Evolutionary conservation across 2,888 invertebrate genomes (phyloP).

Genomic region (Agrilus cyanescens): DNA sequence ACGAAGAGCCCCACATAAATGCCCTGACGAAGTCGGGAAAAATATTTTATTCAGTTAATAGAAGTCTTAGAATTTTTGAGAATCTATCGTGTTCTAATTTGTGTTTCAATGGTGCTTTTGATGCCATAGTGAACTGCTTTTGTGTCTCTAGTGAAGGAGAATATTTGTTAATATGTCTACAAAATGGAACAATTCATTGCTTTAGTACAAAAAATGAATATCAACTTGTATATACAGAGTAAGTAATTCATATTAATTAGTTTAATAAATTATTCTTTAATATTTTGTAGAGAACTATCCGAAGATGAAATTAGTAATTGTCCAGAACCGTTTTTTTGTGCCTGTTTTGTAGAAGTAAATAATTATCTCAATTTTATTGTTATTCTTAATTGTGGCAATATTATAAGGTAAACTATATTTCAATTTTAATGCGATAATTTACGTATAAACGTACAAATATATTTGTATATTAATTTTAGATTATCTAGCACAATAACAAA

Average conservation of each 20-base stretch:
- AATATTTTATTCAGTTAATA: constrained; percentile 14
- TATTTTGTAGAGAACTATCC: constrained; percentile 3
- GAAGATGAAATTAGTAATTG: constrained; percentile 1
- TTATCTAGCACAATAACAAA: no score
- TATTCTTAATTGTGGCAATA: constrained; percentile 8
- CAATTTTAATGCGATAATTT: not conserved
- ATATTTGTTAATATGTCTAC: constrained; percentile 14
- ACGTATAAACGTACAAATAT: not conserved
- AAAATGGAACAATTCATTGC: constrained; percentile 14
- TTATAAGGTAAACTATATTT: constrained; percentile 10
- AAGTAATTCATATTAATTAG: constrained; percentile 5
- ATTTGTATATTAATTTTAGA: no score
- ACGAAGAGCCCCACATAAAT: constrained; percentile 7
- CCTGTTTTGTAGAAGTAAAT: constrained; percentile 6
- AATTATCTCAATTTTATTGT: constrained; percentile 6
- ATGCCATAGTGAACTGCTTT: constrained; percentile 14
- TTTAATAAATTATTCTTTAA: not conserved
- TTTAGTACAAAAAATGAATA: constrained; percentile 11
- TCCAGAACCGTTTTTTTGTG: constrained; percentile 3
- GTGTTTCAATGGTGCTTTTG: constrained; percentile 10
- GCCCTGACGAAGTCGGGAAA: constrained; percentile 10
- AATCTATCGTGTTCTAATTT: constrained; percentile 13
- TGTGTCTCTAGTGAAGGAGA: constrained; percentile 13
- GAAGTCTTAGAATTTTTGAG: constrained; percentile 14
- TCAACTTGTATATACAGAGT: constrained; percentile 12